phyloP scores from a whole-genome alignment of 2,113 vertebrate species.

The Silurus glanis region DNA sequence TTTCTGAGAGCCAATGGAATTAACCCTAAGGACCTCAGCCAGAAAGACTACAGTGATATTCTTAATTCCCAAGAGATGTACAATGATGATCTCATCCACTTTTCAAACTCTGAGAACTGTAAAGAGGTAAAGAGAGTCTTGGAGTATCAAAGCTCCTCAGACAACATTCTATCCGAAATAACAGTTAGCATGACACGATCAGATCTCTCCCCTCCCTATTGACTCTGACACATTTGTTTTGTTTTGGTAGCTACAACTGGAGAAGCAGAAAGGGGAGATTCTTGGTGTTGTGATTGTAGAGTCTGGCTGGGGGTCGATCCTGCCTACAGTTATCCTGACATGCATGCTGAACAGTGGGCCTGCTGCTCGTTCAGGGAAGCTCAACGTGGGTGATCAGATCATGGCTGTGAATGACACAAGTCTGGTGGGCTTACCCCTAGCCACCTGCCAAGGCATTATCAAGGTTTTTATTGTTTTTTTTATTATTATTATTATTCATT shows the following conservation, averaged over 20 bases:
- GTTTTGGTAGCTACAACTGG: constrained; percentile 81
- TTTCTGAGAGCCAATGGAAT: constrained; percentile 97
- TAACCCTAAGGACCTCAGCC: constrained; percentile 96
- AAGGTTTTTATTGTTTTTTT: constrained; percentile 75
- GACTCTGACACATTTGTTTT: neutral
- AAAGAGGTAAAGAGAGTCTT: constrained; percentile 81
- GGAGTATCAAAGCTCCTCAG: neutral
- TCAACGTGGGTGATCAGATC: constrained; percentile 96
- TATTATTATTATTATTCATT: no score
- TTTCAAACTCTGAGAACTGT: constrained; percentile 98
- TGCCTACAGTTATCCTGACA: constrained; percentile 95
- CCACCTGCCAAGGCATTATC: constrained; percentile 96
- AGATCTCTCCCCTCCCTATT: neutral
- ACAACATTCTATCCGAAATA: neutral
- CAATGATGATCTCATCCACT: constrained; percentile 97
- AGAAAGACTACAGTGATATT: constrained; percentile 99
- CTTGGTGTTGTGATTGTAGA: constrained; percentile 96
- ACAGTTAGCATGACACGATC: neutral
- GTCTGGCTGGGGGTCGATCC: constrained; percentile 97
- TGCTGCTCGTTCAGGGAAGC: constrained; percentile 92
- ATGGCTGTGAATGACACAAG: constrained; percentile 99
- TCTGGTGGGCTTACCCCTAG: constrained; percentile 92
- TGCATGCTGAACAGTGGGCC: constrained; percentile 96
- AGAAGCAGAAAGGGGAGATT: constrained; percentile 95
- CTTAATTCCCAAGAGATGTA: constrained; percentile 99